Evolutionary conservation across 2,113 vertebrate genomes (phyloP), one percentile per base, ranked within the genome.

Genomic region (Dromiciops gliroides): DNA sequence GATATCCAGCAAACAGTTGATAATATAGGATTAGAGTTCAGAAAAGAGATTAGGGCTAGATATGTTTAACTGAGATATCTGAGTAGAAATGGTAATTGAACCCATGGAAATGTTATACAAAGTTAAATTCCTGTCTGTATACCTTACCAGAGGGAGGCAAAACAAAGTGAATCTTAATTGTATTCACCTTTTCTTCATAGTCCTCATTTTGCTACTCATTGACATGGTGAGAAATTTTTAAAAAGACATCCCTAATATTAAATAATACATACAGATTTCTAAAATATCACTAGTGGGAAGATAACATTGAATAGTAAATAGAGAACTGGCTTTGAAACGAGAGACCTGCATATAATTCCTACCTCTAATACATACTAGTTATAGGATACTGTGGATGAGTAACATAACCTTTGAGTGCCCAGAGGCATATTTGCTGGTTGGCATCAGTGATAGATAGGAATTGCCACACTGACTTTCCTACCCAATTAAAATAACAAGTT

Each of bases 171-270:
- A 50, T 50, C 48, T 83, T 60, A 88, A n/a, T 60, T 89, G 56
- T 89, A 51, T 51, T 93, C 91, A 49, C 8, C 23, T 91, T 89
- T 91, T 89, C 3, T 93, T 89, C 51, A 16, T 28, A 50, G 48
- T 95, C 37, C 52, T 93, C 23, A 91, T 93, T 89, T 93, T 93
- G 5, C 53, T 44, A 48, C 24, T 7, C 50, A 37, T 89, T 51
- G 22, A n/a, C 24, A 60, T 44, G 49, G 23, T 89, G 47, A 89
- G 67, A 60, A 89, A 91, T 50, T 50, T 48, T 44, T 56, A 92
- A 94, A 44, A 93, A 93, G 53, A 96, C 1, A 44, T 83, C n/a
- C 37, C n/a, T 8, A 83, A 44, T 44, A 83, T 44, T 44, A 83
- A 44, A 44, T 16, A 16, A 83, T 83, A 8, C 22, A 44, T 83